These are phyloP conservation scores for Pan paniscus DNA, from an alignment of 2,113 vertebrate species.

Conservation along the genomic window DNA sequence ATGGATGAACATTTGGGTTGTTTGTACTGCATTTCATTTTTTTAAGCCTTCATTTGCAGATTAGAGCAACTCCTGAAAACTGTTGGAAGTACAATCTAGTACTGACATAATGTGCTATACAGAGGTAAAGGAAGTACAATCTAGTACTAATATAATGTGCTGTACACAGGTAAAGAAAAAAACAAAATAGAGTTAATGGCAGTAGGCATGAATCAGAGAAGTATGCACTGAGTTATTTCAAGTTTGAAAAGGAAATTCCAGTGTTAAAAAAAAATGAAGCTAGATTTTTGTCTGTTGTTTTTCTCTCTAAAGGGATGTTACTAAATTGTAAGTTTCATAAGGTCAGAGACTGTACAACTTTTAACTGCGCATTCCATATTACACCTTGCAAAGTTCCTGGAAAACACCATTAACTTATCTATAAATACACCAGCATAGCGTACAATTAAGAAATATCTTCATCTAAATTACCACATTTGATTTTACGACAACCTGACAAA, in stretches of 20 bases:
- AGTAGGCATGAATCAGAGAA: neutral
- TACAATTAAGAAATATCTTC: constrained; percentile 11
- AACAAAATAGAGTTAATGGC: neutral
- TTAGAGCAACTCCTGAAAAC: neutral
- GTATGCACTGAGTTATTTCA: constrained; percentile 1
- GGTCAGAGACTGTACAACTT: neutral
- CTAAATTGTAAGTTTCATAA: constrained; percentile 45
- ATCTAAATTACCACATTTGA: constrained; percentile 13
- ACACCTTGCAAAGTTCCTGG: constrained; percentile 6
- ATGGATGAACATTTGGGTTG: neutral
- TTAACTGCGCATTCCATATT: constrained; percentile 17
- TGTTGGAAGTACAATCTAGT: neutral
- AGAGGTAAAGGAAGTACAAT: neutral
- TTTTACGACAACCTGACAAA: neutral
- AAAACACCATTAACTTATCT: constrained; percentile 47
- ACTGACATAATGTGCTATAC: neutral
- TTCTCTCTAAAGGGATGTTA: neutral
- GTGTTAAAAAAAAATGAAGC: neutral
- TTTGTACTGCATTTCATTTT: neutral
- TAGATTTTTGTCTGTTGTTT: constrained; percentile 46
- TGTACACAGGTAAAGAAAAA: neutral
- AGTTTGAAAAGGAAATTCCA: constrained; percentile 37
- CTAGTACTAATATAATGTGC: neutral
- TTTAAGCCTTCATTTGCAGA: neutral
- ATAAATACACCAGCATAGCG: neutral